Conservation (phyloP, 2,888 invertebrate genomes). For the Sinohyriopsis cumingii region DNA sequence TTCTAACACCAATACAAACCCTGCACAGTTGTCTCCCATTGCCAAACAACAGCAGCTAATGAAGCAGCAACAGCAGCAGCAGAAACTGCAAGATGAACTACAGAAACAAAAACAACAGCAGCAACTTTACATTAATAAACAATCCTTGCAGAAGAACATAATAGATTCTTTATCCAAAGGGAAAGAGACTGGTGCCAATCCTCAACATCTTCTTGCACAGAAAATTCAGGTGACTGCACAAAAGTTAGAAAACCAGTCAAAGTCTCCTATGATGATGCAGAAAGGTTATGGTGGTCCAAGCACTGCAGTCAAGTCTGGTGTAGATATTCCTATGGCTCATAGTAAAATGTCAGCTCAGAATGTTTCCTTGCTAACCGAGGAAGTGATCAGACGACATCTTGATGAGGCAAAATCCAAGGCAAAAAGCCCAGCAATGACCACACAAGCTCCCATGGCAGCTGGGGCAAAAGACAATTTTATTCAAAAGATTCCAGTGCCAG, state of each 20-base stretch:
- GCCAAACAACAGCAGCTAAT: no score
- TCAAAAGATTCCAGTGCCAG: no score
- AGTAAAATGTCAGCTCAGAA: slow-evolving; percentile 6
- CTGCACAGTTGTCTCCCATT: no score
- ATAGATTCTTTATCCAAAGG: no score
- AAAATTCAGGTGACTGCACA: neutral
- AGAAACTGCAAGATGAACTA: neutral
- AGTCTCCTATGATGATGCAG: slow-evolving; percentile 10
- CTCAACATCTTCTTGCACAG: no score
- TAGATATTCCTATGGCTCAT: slow-evolving; percentile 5
- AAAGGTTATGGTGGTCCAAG: slow-evolving; percentile 14
- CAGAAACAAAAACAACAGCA: neutral
- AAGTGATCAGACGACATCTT: slow-evolving; percentile 25
- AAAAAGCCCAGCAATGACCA: slow-evolving; percentile 1
- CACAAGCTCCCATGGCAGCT: no score
- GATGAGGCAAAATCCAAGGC: slow-evolving; percentile 6
- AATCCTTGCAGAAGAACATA: no score
- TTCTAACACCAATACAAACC: neutral
- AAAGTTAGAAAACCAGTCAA: slow-evolving; percentile 6
- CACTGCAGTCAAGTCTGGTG: slow-evolving; percentile 22
- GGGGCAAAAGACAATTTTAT: no score
- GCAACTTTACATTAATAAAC: slow-evolving; percentile 1
- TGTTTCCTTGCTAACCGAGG: slow-evolving; percentile 21
- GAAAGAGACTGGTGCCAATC: no score
- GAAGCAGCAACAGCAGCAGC: neutral